Evolutionary conservation across 1,140 invertebrate species (phyloP).

Genomic region (Drosophila tropicalis): DNA sequence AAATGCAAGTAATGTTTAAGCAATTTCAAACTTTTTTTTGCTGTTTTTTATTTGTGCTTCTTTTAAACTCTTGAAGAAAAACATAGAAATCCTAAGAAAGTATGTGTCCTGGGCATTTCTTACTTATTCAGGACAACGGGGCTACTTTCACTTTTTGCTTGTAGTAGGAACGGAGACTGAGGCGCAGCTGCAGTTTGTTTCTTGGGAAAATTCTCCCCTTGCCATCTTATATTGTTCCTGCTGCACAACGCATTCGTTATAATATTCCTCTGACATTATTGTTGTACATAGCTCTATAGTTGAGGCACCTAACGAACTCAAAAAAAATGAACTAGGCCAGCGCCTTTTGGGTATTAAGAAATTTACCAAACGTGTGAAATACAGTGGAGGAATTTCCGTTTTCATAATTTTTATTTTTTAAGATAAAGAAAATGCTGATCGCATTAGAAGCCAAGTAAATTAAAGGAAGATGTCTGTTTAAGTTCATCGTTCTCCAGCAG

Average conservation of each 20-base stretch:
- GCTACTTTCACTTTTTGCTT: neutral
- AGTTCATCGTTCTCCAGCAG: no score
- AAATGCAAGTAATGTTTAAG: neutral
- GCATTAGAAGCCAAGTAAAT: no score
- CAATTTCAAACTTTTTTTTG: neutral
- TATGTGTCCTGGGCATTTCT: neutral
- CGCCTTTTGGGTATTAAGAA: no score
- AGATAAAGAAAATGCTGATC: no score
- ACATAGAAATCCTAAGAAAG: neutral
- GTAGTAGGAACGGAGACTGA: neutral
- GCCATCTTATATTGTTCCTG: neutral
- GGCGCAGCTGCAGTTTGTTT: neutral
- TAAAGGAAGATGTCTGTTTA: no score
- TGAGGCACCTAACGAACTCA: neutral
- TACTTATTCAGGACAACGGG: neutral
- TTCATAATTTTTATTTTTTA: no score
- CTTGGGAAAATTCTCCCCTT: neutral
- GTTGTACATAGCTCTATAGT: constrained; percentile 18
- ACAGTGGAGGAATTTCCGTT: no score
- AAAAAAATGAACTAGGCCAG: no score
- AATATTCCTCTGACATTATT: constrained; percentile 61
- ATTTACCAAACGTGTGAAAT: no score
- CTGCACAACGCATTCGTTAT: constrained; percentile 71
- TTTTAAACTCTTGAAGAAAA: neutral
- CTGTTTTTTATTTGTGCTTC: no score